These are phyloP conservation scores for Anoplolepis gracilipes DNA, from an alignment of 1,140 invertebrate species.

Conservation along the genomic window DNA sequence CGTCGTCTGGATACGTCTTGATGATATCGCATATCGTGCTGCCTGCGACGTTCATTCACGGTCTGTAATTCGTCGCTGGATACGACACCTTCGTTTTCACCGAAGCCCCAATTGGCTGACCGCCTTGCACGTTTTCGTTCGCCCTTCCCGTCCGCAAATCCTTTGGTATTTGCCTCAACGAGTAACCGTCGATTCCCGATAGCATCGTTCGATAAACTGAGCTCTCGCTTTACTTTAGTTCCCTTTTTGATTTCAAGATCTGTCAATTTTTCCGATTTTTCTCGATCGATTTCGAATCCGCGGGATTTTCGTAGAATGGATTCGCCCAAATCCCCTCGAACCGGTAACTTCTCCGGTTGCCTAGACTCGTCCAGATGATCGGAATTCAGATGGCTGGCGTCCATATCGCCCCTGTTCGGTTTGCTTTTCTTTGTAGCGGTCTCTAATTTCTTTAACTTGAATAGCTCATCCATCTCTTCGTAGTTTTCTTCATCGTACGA, in stretches of 20 bases:
- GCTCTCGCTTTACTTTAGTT: conserved; percentile 14
- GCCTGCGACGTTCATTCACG: conserved; percentile 54
- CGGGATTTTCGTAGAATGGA: not conserved
- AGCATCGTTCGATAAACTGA: not conserved
- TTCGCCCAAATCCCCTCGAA: conserved; percentile 80
- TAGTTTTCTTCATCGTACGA: conserved; percentile 62
- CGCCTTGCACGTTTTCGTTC: conserved; percentile 25
- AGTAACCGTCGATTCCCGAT: conserved; percentile 60
- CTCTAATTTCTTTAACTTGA: conserved; percentile 75
- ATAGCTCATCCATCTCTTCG: conserved; percentile 80
- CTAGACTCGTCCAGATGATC: not conserved
- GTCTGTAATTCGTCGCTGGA: conserved; percentile 69
- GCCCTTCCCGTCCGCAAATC: conserved; percentile 30
- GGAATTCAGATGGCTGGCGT: conserved; percentile 41
- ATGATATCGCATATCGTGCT: conserved; percentile 38
- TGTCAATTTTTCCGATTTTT: not conserved
- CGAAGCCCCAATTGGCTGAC: conserved; percentile 77
- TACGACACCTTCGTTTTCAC: conserved; percentile 77
- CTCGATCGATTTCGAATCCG: not conserved
- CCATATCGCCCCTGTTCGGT: conserved; percentile 81
- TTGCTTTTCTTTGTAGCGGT: conserved; percentile 27
- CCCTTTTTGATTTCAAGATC: not conserved
- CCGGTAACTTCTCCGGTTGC: conserved; percentile 64
- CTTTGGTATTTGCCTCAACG: conserved; percentile 41
- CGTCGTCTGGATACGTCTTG: conserved; percentile 62